Evolutionary conservation across 2,113 vertebrate genomes (phyloP).

Genomic region (Lynx canadensis): DNA sequence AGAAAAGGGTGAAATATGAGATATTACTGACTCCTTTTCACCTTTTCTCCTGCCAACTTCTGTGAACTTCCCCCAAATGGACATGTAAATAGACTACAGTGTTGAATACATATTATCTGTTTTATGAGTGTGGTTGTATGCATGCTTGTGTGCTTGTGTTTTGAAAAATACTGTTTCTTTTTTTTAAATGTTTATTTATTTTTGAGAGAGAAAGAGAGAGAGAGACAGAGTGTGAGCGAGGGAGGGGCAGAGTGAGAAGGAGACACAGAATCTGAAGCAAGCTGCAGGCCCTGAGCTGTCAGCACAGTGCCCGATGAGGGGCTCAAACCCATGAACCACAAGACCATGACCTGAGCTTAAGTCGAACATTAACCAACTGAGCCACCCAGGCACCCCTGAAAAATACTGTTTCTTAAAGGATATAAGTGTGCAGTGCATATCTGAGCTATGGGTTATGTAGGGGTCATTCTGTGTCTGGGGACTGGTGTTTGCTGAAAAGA

Average conservation of each 20-base stretch:
- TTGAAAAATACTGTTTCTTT: background rate
- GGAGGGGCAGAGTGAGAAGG: too few species aligned
- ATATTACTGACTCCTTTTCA: background rate
- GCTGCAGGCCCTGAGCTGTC: too few species aligned
- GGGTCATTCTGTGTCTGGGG: background rate
- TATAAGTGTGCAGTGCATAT: background rate
- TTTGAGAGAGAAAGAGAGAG: too few species aligned
- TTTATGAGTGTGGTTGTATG: background rate
- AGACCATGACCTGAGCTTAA: too few species aligned
- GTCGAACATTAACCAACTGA: too few species aligned
- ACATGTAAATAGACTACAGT: background rate
- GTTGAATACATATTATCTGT: background rate
- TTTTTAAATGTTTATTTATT: too few species aligned
- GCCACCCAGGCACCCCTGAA: background rate
- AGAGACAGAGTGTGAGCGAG: too few species aligned
- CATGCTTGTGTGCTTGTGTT: background rate
- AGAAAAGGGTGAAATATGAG: background rate
- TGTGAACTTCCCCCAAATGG: background rate
- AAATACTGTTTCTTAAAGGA: background rate
- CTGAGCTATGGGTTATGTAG: background rate
- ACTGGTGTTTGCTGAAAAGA: conserved; percentile 34
- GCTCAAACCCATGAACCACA: too few species aligned
- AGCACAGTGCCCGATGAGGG: too few species aligned
- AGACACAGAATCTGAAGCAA: too few species aligned
- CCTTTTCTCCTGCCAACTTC: background rate